Conservation (phyloP, 2,113 vertebrate species). For the Sprattus sprattus region DNA sequence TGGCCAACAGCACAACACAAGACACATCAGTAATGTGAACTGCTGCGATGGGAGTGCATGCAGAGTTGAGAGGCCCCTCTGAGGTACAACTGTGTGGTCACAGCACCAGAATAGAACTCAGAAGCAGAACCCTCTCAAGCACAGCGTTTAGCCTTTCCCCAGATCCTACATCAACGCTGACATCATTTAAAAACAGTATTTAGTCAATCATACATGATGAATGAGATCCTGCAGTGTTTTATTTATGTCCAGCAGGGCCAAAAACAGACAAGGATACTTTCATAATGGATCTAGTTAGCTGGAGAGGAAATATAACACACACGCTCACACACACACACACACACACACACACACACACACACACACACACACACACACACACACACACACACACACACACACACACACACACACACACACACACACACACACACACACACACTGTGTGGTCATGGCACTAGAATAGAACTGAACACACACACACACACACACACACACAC, state of each 20-base stretch:
- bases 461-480: too few species aligned
- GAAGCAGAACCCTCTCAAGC: neutral
- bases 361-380: neutral
- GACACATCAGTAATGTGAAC: neutral
- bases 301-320: neutral
- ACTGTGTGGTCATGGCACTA: too few species aligned
- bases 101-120: neutral
- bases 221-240: constrained; percentile 33
- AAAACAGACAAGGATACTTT: constrained; percentile 30
- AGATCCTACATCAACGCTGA: neutral
- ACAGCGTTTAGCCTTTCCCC: neutral
- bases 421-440: neutral
- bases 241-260: constrained; percentile 31
- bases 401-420: neutral
- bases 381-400: neutral
- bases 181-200: constrained; percentile 3
- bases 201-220: constrained; percentile 38
- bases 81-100: neutral
- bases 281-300: constrained; percentile 40
- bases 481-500: neutral
- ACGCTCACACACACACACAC: neutral
- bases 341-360: neutral
- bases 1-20: neutral
- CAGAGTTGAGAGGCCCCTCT: neutral
- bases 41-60: neutral